Evolutionary conservation across 2,113 vertebrate genomes (phyloP), one percentile per base, ranked within the genome.

Genomic region (Salvelinus sp.): DNA sequence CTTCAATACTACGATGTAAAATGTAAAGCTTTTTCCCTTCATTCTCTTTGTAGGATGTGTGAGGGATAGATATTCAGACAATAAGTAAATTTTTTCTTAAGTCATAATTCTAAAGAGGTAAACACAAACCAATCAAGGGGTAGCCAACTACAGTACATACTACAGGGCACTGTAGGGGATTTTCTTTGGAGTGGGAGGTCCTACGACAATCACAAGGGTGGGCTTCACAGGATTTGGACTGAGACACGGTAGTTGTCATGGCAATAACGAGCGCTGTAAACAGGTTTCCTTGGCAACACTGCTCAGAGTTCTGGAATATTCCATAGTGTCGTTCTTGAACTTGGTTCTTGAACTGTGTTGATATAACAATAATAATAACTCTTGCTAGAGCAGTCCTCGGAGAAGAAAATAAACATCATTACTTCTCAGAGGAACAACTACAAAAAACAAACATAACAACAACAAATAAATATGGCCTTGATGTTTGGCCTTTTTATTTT

Each of bases 381-480:
- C 33, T 69, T 13, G 66, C 81, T 65, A 79, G 6, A 22, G 23
- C 4, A 6, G 14, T 79, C 68, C n/a, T 16, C 58, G n/a, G n/a
- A 22, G 69, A 1, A 6, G 14, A 78, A 73, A 70, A 33, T 73
- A 67, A 58, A 22, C 80, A 72, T 65, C 1, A 74, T 54, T 10
- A 54, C 7, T 82, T 77, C 77, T 70, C 14, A 73, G 72, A 62
- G 79, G 58, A 65, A 74, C 14, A 3, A 73, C 81, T 76, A 88
- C 75, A 80, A 76, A 78, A 65, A 62, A 30, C 30, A 30, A 30
- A 30, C 1, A 33, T 6, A 48, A 83, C 75, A 71, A 77, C 79
- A 89, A 91, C 82, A 83, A 83, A 89, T 91, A 86, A 89, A 82
- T 71, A 86, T 79, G 81, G 77, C 80, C 85, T 69, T 25, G 22